These are phyloP conservation scores for Kradibia gibbosae DNA, from an alignment of 1,140 invertebrate species.

Conservation along the genomic window DNA sequence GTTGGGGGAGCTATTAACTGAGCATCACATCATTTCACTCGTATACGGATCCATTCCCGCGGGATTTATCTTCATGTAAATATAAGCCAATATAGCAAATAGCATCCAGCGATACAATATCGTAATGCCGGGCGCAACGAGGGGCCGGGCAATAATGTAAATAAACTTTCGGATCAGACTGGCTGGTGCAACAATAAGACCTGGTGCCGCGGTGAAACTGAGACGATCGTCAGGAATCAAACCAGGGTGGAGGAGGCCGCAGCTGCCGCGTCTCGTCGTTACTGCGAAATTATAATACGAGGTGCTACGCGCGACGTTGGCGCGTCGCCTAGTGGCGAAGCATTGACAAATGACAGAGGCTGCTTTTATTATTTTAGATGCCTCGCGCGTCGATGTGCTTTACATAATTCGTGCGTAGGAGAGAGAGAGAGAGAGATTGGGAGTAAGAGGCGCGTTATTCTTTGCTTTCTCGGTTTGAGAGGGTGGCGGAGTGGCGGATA, in stretches of 20 bases:
- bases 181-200: constrained; percentile 28
- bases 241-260: constrained; percentile 13
- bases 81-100: constrained; percentile 11
- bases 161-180: constrained; percentile 39
- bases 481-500: neutral
- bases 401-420: constrained; percentile 66
- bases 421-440: neutral
- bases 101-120: neutral
- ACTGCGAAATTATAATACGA: constrained; percentile 58
- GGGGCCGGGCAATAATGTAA: constrained; percentile 4
- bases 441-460: constrained; percentile 29
- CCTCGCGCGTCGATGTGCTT: constrained; percentile 65
- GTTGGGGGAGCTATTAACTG: neutral
- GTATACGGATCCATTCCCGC: neutral
- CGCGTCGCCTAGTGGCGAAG: constrained; percentile 42
- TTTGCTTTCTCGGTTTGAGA: constrained; percentile 46
- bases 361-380: constrained; percentile 74
- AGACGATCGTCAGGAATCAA: constrained; percentile 39
- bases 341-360: constrained; percentile 73
- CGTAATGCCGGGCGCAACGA: neutral
- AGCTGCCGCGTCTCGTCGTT: constrained; percentile 27
- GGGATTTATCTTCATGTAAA: constrained; percentile 6
- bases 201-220: neutral
- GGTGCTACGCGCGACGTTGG: constrained; percentile 26
- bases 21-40: neutral